These are phyloP conservation scores for Bujurquina vittata DNA, from an alignment of 2,113 vertebrate species.

Conservation along the genomic window DNA sequence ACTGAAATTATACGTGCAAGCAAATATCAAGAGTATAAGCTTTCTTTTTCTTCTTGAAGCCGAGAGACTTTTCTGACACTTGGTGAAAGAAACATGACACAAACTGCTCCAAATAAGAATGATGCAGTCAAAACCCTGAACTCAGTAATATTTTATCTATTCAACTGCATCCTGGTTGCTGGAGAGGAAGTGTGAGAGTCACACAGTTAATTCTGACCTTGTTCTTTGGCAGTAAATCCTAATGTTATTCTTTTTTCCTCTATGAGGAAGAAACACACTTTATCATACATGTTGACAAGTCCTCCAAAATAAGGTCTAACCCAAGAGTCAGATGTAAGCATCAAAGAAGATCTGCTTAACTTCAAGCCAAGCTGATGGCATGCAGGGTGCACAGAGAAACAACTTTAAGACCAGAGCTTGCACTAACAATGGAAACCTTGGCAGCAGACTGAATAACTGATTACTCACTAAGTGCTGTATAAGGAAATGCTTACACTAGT, in stretches of 20 bases:
- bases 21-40: not conserved
- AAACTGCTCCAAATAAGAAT: not conserved
- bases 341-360: slow-evolving; percentile 44
- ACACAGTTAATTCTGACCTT: slow-evolving; percentile 16
- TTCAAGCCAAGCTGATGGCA: slow-evolving; percentile 43
- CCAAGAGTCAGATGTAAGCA: slow-evolving; percentile 5
- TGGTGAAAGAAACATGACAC: not conserved
- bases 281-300: slow-evolving; percentile 4
- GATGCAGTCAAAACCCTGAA: not conserved
- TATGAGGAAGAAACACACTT: slow-evolving; percentile 5
- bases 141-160: not conserved
- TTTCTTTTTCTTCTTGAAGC: not conserved
- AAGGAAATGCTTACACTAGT: slow-evolving; percentile 34
- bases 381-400: slow-evolving; percentile 18
- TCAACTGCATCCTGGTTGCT: not conserved
- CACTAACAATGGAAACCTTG: slow-evolving; percentile 47
- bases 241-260: slow-evolving; percentile 5
- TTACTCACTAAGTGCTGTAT: slow-evolving; percentile 27
- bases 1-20: not conserved
- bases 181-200: not conserved
- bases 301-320: slow-evolving; percentile 24
- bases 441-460: slow-evolving; percentile 24
- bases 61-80: not conserved
- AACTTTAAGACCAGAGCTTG: slow-evolving; percentile 23
- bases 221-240: not conserved